Evolutionary conservation across 2,797 vertebrate genomes (phyloP).

Genomic region (Amazonetta brasiliensis): DNA sequence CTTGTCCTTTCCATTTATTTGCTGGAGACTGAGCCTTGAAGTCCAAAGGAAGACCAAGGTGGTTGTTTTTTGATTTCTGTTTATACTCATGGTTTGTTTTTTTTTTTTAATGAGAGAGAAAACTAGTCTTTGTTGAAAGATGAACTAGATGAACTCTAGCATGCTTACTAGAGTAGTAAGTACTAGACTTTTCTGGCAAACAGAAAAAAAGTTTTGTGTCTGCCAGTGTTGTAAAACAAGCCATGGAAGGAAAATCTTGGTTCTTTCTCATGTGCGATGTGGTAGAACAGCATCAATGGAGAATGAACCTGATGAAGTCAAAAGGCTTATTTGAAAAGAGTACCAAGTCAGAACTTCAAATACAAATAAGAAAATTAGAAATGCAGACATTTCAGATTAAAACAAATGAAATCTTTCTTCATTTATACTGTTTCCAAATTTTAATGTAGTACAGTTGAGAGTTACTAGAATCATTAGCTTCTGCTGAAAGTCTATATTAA

Average conservation of each 20-base stretch:
- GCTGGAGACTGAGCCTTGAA: background rate
- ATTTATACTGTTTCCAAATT: background rate
- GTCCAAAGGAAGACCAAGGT: background rate
- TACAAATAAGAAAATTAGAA: background rate
- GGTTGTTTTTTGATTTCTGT: background rate
- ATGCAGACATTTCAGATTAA: background rate
- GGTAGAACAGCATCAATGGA: background rate
- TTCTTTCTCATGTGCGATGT: background rate
- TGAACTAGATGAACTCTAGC: background rate
- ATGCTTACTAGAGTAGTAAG: background rate
- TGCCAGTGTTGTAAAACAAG: background rate
- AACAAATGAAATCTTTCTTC: rapidly evolving
- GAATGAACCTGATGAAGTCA: background rate
- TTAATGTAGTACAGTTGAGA: background rate
- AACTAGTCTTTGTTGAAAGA: background rate
- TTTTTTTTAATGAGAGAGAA: background rate
- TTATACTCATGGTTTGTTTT: background rate
- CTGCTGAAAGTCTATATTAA: background rate
- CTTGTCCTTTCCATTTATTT: background rate
- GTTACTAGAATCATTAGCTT: background rate
- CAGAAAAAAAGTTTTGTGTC: background rate
- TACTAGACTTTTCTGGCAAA: background rate
- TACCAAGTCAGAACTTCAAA: background rate
- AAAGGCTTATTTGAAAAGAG: background rate
- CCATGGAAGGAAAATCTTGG: background rate